Evolutionary conservation across 2,888 invertebrate species (phyloP), one percentile per base, ranked within the genome.

Genomic region (Hypselothyrea guttata): DNA sequence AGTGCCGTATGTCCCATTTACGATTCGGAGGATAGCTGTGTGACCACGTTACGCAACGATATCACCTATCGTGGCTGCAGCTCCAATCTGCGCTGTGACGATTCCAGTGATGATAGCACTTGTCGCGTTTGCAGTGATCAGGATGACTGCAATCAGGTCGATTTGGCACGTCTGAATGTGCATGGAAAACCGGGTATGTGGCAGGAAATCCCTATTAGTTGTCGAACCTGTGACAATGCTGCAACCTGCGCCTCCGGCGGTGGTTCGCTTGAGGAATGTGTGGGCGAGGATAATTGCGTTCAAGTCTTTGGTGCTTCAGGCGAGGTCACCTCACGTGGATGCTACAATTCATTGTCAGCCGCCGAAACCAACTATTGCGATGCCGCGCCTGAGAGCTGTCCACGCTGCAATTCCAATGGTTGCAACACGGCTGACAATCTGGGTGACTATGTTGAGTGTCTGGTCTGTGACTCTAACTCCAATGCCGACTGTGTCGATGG

Each of bases 401-500:
- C 79, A 1, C 81, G 79, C 18, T 89, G 89, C 51, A 88, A 87
- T 31, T 89, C 89, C 4, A 89, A 88, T 33, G 83, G 78, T 22
- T 89, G 89, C 62, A 89, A 89, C 49, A 44, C 55, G 7, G 88
- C 89, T 13, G 52, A 56, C 4, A 68, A 59, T 1, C 40, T 76
- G 0, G 42, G 55, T 1, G 74, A 82, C 0, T 89, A 86, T 42
- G 69, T 88, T 0, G 77, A 87, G 1, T 89, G 89, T 12, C 12
- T 86, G 15, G 59, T 66, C 1, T 89, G 89, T 38, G 87, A 89
- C 27, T 75, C 82, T 1, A 74, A 75, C n/a, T 5, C 27, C 8
- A 61, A 82, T 41, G 31, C 65, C 0, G 48, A 70, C 2, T 89
- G 89, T 35, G 75, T 84, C 0, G 52, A 77, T 22, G 60, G 57